Evolutionary conservation across 2,113 vertebrate genomes (phyloP), one percentile per base, ranked within the genome.

Genomic region (Tinamus guttatus): DNA sequence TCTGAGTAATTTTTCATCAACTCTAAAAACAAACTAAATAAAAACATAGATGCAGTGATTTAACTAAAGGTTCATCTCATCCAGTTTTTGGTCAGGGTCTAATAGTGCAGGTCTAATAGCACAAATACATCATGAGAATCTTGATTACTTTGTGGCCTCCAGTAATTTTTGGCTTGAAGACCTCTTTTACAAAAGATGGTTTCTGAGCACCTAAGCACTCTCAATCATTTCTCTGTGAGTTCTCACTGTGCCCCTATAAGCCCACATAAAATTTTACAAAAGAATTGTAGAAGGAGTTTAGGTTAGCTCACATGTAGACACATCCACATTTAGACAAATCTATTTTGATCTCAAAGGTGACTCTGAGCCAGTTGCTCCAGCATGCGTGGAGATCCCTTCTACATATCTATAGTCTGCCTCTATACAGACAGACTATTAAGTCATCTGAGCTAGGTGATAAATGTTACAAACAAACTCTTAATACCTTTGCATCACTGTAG

Each of bases 301-400:
- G 22, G 5, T 62, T 43, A 69, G 41, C 4, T 86, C 28, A 47
- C 15, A 22, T 41, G 18, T 0, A 74, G 27, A 54, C 17, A 54
- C 14, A 40, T 17, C 0, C 1, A 59, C n/a, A 34, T 0, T 2
- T 4, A 38, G 36, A 11, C 45, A 84, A 67, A 78, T 18, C 20
- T 4, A 4, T 81, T 86, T 77, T 40, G 24, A 30, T 16, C 51
- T 54, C 69, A 81, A 54, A 52, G 0, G 1, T 30, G 34, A 70
- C 47, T 51, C 25, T 6, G 13, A 59, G 36, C 6, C 49, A 43
- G 20, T 36, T 73, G 45, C 40, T 63, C 45, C 74, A 30, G 34
- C 32, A 21, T 47, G 14, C 9, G 11, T 18, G 17, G 38, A 85
- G 18, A 65, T 32, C 13, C 22, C 41, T 58, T 15, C 47, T 12